Evolutionary conservation across 2,113 vertebrate genomes (phyloP).

Genomic region (Crotophaga sulcirostris): DNA sequence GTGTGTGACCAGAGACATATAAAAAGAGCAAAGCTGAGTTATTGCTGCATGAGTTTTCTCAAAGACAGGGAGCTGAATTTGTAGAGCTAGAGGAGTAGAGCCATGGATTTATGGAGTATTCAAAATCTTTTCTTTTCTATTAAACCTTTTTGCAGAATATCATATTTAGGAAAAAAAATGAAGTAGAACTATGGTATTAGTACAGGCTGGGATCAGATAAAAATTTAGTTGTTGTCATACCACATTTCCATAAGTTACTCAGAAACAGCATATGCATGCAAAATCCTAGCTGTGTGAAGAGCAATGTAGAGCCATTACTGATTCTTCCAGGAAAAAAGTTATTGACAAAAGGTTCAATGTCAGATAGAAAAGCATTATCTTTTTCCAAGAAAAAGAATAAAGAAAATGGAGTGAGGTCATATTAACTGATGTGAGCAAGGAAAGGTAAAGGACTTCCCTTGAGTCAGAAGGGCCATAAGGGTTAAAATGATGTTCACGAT

Average conservation of each 20-base stretch:
- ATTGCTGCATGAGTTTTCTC: neutral
- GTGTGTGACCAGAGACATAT: neutral
- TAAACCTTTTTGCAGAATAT: neutral
- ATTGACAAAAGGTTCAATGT: neutral
- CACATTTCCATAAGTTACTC: neutral
- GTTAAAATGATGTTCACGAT: rapidly evolving
- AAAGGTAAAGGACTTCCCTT: neutral
- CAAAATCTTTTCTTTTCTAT: neutral
- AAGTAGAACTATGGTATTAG: neutral
- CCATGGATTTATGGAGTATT: neutral
- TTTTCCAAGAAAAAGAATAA: neutral
- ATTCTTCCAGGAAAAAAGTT: neutral
- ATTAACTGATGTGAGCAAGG: neutral
- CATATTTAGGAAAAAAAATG: neutral
- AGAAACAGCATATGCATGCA: neutral
- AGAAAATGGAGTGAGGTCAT: neutral
- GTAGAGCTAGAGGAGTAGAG: neutral
- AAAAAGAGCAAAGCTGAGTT: neutral
- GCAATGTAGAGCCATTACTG: neutral
- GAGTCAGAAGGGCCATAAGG: neutral
- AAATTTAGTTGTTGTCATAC: neutral
- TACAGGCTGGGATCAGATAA: neutral
- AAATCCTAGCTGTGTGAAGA: neutral
- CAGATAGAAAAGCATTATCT: neutral
- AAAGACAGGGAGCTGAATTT: neutral